These are phyloP conservation scores for Glossophaga mutica DNA, from an alignment of 2,797 vertebrate genomes.

Conservation along the genomic window DNA sequence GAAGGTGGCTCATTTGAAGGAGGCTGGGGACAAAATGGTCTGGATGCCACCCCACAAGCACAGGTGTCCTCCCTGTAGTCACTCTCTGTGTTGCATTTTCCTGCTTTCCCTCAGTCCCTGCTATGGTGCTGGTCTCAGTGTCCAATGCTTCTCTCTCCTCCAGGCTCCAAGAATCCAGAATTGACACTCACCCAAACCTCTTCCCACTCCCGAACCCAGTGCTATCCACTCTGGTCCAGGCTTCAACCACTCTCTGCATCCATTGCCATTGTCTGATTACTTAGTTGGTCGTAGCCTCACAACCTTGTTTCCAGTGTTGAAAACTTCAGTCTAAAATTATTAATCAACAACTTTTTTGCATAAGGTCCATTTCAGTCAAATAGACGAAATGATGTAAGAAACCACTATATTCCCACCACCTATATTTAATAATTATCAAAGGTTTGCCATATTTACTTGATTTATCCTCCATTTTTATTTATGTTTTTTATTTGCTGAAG, in stretches of 20 bases:
- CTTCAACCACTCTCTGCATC: neutral
- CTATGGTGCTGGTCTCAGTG: neutral
- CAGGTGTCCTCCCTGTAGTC: neutral
- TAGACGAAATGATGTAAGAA: neutral
- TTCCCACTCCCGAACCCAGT: too few species aligned
- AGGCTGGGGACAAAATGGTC: neutral
- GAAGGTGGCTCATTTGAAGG: neutral
- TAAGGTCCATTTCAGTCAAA: neutral
- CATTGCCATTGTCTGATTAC: neutral
- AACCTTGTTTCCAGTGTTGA: neutral
- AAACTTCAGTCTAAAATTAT: neutral
- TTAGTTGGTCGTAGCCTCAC: neutral
- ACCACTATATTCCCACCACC: neutral
- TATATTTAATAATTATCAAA: neutral
- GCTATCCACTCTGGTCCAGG: neutral
- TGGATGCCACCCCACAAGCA: too few species aligned
- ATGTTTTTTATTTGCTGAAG: constrained; percentile 15
- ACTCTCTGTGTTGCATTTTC: neutral
- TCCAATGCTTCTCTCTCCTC: neutral
- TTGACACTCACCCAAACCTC: neutral
- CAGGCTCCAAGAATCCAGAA: neutral
- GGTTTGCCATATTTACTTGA: neutral
- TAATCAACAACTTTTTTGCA: neutral
- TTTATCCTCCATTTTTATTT: neutral
- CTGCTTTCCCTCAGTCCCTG: neutral